A percentile compares a stretch with the other conserved stretches of the same genome.
Conservation (phyloP, 2,113 vertebrate genomes). For the Petroica traversi region DNA sequence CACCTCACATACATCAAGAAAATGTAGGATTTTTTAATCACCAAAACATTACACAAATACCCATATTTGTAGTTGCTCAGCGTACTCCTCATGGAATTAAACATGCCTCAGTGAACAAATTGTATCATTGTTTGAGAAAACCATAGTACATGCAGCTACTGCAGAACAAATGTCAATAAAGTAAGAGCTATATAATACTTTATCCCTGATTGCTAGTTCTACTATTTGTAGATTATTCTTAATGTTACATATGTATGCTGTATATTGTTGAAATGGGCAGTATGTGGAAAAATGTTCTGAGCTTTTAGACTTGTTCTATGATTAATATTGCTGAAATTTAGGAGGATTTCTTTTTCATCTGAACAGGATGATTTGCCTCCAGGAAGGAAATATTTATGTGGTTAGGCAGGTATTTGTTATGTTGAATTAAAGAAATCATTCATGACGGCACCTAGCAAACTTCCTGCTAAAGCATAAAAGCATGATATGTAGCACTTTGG, state of each 20-base stretch:
- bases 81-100: background rate
- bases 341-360: background rate
- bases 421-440: background rate
- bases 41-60: background rate
- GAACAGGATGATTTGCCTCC: background rate
- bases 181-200: background rate
- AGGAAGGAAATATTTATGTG: background rate
- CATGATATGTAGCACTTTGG: background rate
- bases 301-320: background rate
- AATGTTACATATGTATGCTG: background rate
- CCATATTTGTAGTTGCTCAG: background rate
- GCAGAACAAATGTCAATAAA: background rate
- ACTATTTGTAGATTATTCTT: background rate
- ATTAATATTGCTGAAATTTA: background rate
- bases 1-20: background rate
- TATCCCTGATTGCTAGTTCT: background rate
- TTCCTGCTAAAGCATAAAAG: background rate
- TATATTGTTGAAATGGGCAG: background rate
- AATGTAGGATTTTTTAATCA: background rate
- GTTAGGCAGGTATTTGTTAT: background rate
- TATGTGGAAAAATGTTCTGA: background rate
- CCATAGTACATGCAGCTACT: background rate
- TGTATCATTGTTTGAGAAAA: background rate
- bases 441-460: background rate
- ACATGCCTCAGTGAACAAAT: background rate